Conservation (phyloP, 2,113 vertebrate genomes). For the Rattus norvegicus region GRCr8 NC_086031.1:92135001-92135500, state of each 20-base stretch:
- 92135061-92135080: not conserved
- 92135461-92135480: not conserved
- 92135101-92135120: not conserved
- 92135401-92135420: not conserved
- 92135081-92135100: not conserved
- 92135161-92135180: not conserved
- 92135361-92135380: not conserved
- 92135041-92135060: constrained; percentile 10
- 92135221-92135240: not conserved
- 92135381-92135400: not conserved
- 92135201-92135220: not conserved
- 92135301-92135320: not conserved
- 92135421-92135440: not conserved
- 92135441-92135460: not conserved
- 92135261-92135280: constrained; percentile 13
- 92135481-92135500: not conserved
- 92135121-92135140: not conserved
- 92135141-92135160: not conserved
- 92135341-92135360: not conserved
- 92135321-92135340: not conserved
- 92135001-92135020: not conserved
- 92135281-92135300: not conserved
- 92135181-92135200: not conserved
- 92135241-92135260: not conserved
- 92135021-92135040: constrained; percentile 49